phyloP scores from a whole-genome alignment of 2,888 invertebrate genomes.

The Trileptium ribeirensis region DNA sequence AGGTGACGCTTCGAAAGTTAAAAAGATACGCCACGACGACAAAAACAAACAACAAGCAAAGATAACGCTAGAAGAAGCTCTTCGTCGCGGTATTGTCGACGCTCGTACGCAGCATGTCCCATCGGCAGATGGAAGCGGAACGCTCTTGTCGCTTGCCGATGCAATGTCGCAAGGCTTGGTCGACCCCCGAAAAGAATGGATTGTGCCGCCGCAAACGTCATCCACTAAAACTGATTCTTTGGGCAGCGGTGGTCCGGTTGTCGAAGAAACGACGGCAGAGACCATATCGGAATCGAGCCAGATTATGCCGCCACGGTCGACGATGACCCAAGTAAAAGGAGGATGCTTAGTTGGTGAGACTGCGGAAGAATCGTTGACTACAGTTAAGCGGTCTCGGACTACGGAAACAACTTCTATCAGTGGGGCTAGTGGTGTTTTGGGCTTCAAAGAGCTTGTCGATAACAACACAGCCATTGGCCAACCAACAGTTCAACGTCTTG shows the following conservation, averaged over 20 bases:
- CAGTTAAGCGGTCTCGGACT: slow-evolving; percentile 47
- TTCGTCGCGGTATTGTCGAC: slow-evolving; percentile 68
- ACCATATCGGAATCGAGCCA: slow-evolving; percentile 49
- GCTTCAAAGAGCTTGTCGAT: too few relatives aligned
- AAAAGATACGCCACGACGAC: too few relatives aligned
- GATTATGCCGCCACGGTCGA: too few relatives aligned
- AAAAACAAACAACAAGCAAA: too few relatives aligned
- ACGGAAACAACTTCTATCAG: slow-evolving; percentile 49
- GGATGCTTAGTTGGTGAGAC: too few relatives aligned
- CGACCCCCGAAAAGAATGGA: slow-evolving; percentile 50
- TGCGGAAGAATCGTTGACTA: slow-evolving; percentile 48
- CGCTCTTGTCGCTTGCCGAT: slow-evolving; percentile 55
- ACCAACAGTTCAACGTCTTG: too few relatives aligned
- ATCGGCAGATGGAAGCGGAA: slow-evolving; percentile 19
- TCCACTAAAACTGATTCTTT: not conserved
- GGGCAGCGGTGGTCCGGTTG: slow-evolving; percentile 24
- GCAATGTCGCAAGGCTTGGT: slow-evolving; percentile 51
- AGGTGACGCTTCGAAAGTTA: too few relatives aligned
- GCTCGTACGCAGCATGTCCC: slow-evolving; percentile 57
- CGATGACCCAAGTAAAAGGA: too few relatives aligned
- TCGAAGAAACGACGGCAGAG: slow-evolving; percentile 49
- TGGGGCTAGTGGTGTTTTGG: slow-evolving; percentile 44
- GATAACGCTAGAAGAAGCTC: slow-evolving; percentile 68
- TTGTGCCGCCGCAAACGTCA: slow-evolving; percentile 43
- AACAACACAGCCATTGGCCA: too few relatives aligned